These are phyloP conservation scores for Apodemia duryi DNA, from an alignment of 2,888 invertebrate species.

Conservation along the genomic window DNA sequence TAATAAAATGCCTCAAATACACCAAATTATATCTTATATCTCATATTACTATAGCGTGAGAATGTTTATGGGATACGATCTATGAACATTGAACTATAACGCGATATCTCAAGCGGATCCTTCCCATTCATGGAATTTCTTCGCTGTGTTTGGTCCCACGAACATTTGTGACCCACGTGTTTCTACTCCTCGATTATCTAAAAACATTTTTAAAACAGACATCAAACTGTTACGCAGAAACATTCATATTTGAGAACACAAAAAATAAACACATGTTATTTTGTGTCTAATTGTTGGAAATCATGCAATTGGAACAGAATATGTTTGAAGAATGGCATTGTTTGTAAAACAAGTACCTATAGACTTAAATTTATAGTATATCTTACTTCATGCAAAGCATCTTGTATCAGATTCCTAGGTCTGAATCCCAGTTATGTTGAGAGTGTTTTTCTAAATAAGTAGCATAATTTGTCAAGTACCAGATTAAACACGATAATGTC, in stretches of 20 bases:
- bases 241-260: neutral
- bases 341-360: too few relatives aligned
- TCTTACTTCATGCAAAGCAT: too few relatives aligned
- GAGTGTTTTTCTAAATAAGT: too few relatives aligned
- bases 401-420: too few relatives aligned
- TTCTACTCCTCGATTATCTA: constrained; percentile 23
- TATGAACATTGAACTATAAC: constrained; percentile 52
- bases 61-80: constrained; percentile 41
- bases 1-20: too few relatives aligned
- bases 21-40: neutral
- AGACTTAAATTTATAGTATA: too few relatives aligned
- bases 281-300: neutral
- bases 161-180: constrained; percentile 65
- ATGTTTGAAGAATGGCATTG: too few relatives aligned
- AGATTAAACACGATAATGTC: too few relatives aligned
- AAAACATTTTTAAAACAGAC: constrained; percentile 18
- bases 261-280: neutral
- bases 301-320: neutral
- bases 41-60: constrained; percentile 13
- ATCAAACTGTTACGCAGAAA: neutral
- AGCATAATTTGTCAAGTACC: too few relatives aligned
- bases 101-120: constrained; percentile 47
- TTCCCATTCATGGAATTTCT: constrained; percentile 59
- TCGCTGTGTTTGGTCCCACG: constrained; percentile 50
- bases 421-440: too few relatives aligned